Base-by-base conservation (phyloP, 2,888 invertebrate genomes). In the Chymomyza amoena region DNA sequence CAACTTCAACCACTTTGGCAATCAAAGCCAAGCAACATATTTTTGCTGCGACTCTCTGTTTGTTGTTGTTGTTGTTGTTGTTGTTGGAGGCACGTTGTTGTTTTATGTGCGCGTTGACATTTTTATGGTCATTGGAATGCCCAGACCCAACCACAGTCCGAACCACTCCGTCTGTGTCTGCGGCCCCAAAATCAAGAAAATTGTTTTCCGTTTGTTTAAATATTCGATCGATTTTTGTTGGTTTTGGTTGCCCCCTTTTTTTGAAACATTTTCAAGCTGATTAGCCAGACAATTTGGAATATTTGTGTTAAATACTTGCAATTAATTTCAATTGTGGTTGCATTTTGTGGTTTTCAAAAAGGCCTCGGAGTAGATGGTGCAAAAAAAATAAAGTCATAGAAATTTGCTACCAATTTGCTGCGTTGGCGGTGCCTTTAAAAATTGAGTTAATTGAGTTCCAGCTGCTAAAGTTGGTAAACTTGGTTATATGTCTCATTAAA, bases 91-190 rank as follows among this genome's bases (percentile, higher is more conserved):
- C 15, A 15, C 20, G 54, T 54, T 54, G 16, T 54, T 54, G 54
- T 54, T 54, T 54, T 54, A 54, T 54, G 82, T 83, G 87, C 87
- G 87, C 87, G 87, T 87, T 89, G 88, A 90, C 90, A 90, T 90
- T 90, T 90, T 90, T 90, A 90, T 90, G 89, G 90, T 78, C 86
- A 88, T 85, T 75, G 89, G 89, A 88, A 85, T 90, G 84, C 73
- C 69, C 72, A 75, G 74, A 65, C 69, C 60, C 78, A 72, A 70
- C 66, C 45, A 25, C 36, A 64, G 13, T 32, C 32, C 25, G 32
- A 18, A n/a, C 3, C 20, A 3, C 50, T 6, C 64, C 28, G 56
- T 18, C 65, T 16, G 51, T 20, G 32, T 51, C 39, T 54, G 25
- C 20, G 52, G 54, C 63, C 51, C 16, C 66, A 66, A 66, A 64